Evolutionary conservation across 2,888 invertebrate genomes (phyloP).

Genomic region (Neoaliturus tenellus): DNA sequence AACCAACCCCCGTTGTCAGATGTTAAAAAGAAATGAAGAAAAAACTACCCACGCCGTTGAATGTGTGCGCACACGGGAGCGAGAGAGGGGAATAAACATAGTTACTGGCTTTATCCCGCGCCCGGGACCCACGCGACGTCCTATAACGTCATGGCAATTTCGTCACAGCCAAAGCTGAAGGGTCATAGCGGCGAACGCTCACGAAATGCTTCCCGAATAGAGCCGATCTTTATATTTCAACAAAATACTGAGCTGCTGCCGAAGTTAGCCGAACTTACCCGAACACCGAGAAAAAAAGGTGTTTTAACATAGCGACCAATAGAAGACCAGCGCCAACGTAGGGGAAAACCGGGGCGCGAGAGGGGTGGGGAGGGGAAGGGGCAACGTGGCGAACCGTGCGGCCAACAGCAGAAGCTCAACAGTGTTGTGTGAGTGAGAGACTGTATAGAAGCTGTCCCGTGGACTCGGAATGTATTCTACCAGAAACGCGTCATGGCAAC

Average conservation of each 20-base stretch:
- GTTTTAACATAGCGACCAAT: conserved; percentile 59
- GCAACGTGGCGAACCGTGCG: conserved; percentile 58
- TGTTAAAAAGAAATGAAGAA: conserved; percentile 56
- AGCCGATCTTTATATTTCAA: conserved; percentile 58
- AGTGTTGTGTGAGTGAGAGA: conserved; percentile 51
- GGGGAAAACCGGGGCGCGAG: conserved; percentile 54
- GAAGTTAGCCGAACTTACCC: conserved; percentile 56
- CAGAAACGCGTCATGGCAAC: conserved; percentile 55
- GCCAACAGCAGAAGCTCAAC: conserved; percentile 55
- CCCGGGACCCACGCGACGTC: conserved; percentile 55
- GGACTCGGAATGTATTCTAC: conserved; percentile 53
- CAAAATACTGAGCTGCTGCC: conserved; percentile 57
- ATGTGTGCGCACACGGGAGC: conserved; percentile 53
- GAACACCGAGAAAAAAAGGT: conserved; percentile 55
- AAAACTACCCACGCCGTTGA: conserved; percentile 57
- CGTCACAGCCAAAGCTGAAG: conserved; percentile 61
- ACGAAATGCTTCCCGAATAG: conserved; percentile 58
- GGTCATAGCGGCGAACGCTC: conserved; percentile 59
- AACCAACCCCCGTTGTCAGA: conserved; percentile 54
- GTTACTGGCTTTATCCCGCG: conserved; percentile 58
- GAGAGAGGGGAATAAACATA: conserved; percentile 61
- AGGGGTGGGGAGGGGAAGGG: conserved; percentile 22
- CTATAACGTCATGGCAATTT: conserved; percentile 61
- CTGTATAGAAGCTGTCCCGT: conserved; percentile 29
- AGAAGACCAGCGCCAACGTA: conserved; percentile 55